Evolutionary conservation across 1,140 invertebrate genomes (phyloP), one percentile per base, ranked within the genome.

Genomic region (Venustaconcha ellipsiformis): DNA sequence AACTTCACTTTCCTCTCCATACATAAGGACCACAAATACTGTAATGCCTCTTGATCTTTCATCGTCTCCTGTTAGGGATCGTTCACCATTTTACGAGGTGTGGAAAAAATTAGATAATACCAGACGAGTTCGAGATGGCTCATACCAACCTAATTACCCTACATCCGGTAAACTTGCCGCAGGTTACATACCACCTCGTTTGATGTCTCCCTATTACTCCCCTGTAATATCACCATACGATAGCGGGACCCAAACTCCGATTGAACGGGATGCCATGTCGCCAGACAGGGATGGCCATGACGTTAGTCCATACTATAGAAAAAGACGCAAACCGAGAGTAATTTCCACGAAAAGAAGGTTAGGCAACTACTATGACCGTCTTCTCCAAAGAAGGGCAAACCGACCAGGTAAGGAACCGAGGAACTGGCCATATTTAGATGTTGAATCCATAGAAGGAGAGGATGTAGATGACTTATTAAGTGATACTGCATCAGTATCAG

Each of bases 381-480:
- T 77, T 15, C 57, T 77, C 18, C 15, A 70, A 5, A 71, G 60
- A 57, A 70, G 70, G 55, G 57, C 72, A 12, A 57, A 60, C 13
- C 18, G 48, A 26, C 20, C 57, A 14, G 74, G 74, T 13, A 77
- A 68, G 57, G 55, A 67, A 26, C 63, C 70, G 12, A 77, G 72
- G 37, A 72, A 77, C 37, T 77, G 75, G 75, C 75, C 75, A 1
- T 77, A 77, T 60, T 72, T 77, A 68, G 70, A 77, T n/a, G 75
- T 77, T 15, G 75, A 77, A 63, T 70, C 72, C 63, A 77, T 77
- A 13, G 75, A 72, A 26, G 67, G 66, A 13, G 75, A 77, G 67
- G 68, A 57, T 57, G 12, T 77, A 62, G 58, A 20, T 20, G 75
- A 72, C 59, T 20, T 77, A 13, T 58, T 77, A 20, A 71, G 72